Conservation (phyloP, 2,888 invertebrate genomes). For the Diachrysia chrysitis region DNA sequence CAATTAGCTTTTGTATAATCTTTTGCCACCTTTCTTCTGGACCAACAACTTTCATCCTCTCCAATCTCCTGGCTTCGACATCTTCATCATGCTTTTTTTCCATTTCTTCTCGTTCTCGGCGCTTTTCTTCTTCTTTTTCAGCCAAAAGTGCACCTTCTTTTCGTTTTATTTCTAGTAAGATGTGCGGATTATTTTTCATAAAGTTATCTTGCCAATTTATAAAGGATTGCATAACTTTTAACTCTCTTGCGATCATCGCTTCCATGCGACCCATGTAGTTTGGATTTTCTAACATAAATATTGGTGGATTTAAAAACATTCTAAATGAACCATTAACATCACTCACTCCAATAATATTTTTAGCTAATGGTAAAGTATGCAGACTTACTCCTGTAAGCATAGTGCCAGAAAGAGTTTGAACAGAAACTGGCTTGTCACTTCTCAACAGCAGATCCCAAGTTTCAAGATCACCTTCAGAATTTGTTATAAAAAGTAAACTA, state of each 20-base stretch:
- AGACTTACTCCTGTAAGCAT: conserved; percentile 91
- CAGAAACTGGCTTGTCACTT: conserved; percentile 91
- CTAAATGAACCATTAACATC: conserved; percentile 92
- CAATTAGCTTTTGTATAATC: conserved; percentile 91
- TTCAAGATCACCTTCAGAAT: conserved; percentile 93
- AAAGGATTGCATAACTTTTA: conserved; percentile 86
- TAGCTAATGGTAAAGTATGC: conserved; percentile 88
- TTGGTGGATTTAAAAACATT: conserved; percentile 89
- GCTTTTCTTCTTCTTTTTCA: conserved; percentile 82
- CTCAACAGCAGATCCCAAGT: conserved; percentile 94
- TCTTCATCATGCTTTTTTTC: conserved; percentile 85
- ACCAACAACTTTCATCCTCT: conserved; percentile 78
- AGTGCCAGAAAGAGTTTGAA: conserved; percentile 91
- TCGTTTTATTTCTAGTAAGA: conserved; percentile 77
- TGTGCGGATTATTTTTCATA: conserved; percentile 80
- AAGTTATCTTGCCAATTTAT: conserved; percentile 90
- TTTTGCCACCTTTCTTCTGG: conserved; percentile 90
- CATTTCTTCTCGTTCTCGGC: conserved; percentile 76
- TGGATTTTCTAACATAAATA: conserved; percentile 84
- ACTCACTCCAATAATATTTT: conserved; percentile 91
- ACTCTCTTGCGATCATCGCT: conserved; percentile 86
- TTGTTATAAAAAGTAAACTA: conserved; percentile 91
- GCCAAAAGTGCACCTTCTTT: conserved; percentile 81
- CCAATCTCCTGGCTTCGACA: conserved; percentile 83
- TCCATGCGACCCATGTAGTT: conserved; percentile 80